Evolutionary conservation across 2,113 vertebrate genomes (phyloP), one percentile per base, ranked within the genome.

Genomic region (Rhipidura dahli): DNA sequence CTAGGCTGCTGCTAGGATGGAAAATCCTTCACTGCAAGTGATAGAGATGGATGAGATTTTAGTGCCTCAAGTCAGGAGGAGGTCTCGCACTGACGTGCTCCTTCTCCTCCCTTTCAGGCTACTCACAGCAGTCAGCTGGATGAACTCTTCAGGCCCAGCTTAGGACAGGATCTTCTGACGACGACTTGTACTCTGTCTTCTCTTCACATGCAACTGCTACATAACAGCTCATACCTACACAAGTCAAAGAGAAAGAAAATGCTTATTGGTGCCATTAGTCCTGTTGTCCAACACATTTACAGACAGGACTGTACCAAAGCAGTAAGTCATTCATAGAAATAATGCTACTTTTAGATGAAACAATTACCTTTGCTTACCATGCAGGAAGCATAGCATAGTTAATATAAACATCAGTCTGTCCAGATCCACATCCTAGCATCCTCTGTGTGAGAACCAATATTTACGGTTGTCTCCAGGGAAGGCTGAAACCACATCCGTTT

Each of bases 211-310:
- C 47, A 96, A 44, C 39, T 70, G 42, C 76, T 83, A 61, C 1
- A 1, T 90, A 87, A 91, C 79, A 93, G 51, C 37, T 44, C 95
- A 97, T 96, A 95, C 93, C 95, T 96, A 90, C 19, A 85, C 23
- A 85, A 88, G 30, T 11, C 78, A 88, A 80, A 87, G n/a, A 63
- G 51, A 72, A 87, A 87, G 47, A 91, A 87, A 88, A 82, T 13
- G 21, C 12, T 56, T 35, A 9, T 76, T 60, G 91, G 35, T 13
- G 54, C n/a, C 81, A 54, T 40, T 56, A 51, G 33, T 45, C 37
- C 50, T 15, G 21, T 81, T 82, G 26, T 27, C 35, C 22, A 76
- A 53, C n/a, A 44, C 18, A 61, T 22, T 15, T 26, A 78, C 40
- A 3, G 2, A 69, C 27, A 51, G 5, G 23, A 24, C 26, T 63